Evolutionary conservation across 1,140 invertebrate genomes (phyloP), one percentile per base, ranked within the genome.

Genomic region (Periplaneta americana): DNA sequence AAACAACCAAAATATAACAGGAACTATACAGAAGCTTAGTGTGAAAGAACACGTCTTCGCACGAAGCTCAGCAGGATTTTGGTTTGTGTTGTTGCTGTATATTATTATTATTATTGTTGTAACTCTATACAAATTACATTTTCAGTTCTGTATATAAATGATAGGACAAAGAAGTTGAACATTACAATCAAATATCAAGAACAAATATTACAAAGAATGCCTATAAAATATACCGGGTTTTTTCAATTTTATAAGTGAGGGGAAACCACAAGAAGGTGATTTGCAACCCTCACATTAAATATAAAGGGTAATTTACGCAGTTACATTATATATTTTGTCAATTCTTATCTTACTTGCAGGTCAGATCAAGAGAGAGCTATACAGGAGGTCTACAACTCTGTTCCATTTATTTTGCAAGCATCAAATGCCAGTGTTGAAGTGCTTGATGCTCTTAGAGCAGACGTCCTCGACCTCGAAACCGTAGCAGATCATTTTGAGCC

Each of bases 11-110:
- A 89, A 91, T 80, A 90, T 95, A 0, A 91, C 92, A 80, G 95
- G 94, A 80, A 94, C 96, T 1, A 87, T 96, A 75, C 94, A 95
- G 84, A 91, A 89, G 84, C 87, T 94, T 81, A 92, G 89, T 84
- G 91, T 94, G 82, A 94, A 94, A 86, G 94, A 96, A 87, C 94
- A 95, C 90, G 91, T 95, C 3, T 90, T 95, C 78, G 92, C 94
- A 34, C 90, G 94, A 86, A 93, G 91, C 57, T 92, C 93, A 22
- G 91, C 93, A 74, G 95, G 95, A 13, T 95, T 95, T 86, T 96
- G 95, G 95, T 90, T 86, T 48, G 78, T 18, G n/a, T n/a, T 75
- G 5, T 31, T 75, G 28, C 28, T 74, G n/a, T 57, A n/a, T n/a
- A n/a, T n/a, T n/a, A n/a, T n/a, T n/a, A n/a, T n/a, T n/a, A n/a